Evolutionary conservation across 2,888 invertebrate genomes (phyloP), one percentile per base, ranked within the genome.

Genomic region (Cataglyphis rosenhaueri): DNA sequence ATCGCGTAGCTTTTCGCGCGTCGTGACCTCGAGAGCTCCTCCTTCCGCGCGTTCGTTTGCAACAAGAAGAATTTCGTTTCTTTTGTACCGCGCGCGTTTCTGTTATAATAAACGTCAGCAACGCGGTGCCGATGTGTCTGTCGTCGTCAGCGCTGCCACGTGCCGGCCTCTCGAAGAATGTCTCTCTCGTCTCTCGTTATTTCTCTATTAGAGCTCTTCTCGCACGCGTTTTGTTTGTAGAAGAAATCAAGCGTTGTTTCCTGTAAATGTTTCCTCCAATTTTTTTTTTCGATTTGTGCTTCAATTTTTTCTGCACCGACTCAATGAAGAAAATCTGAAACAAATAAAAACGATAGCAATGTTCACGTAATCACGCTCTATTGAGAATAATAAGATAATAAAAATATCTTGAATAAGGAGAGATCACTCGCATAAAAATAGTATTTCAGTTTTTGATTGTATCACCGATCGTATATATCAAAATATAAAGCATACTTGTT

Each of bases 111-210:
- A 68, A 78, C 78, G 70, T 71, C 78, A 59, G 8, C 61, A 55
- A 21, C 21, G 59, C 57, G 79, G 64, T 73, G 61, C 79, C 71
- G 81, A 82, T 76, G 64, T 74, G 85, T 81, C 84, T 87, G 78
- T 61, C 71, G 83, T 64, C 70, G 82, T 68, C 84, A 76, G 66
- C 64, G 62, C 12, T 62, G 76, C 84, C 85, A 89, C 87, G 89
- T 87, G 85, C 75, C 83, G 75, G 64, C 57, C 52, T 52, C 44
- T 70, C 83, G 83, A 86, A 83, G 79, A 81, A 85, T 68, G 41
- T 32, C 75, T 48, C 12, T 48, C 64, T 25, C 25, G 25, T 25
- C 25, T 25, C 25, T 25, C 59, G 84, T 62, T 83, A 73, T 44
- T 65, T 73, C 32, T 29, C 59, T 44, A 44, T 44, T 78, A 25